phyloP scores from a whole-genome alignment of 2,888 invertebrate genomes.

The Actias luna region DNA sequence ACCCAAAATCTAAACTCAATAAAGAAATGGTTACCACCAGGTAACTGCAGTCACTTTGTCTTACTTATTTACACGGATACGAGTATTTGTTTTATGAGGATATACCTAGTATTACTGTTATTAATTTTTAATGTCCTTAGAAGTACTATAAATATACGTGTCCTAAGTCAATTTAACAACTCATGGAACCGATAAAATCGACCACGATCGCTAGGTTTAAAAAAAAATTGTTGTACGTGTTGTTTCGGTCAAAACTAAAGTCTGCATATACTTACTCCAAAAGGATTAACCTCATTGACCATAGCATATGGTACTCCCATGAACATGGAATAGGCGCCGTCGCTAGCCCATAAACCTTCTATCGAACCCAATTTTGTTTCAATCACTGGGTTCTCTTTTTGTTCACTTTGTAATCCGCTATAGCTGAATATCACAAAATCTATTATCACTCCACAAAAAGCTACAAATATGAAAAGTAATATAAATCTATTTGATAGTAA shows the following conservation, averaged over 20 bases:
- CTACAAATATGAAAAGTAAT: not conserved
- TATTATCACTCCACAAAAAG: not conserved
- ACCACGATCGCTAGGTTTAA: too few relatives aligned
- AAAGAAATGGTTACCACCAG: too few relatives aligned
- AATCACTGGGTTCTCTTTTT: slow-evolving; percentile 15
- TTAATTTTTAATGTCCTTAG: too few relatives aligned
- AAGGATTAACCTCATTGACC: slow-evolving; percentile 38
- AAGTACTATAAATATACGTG: too few relatives aligned
- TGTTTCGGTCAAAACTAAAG: not conserved
- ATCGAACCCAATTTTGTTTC: slow-evolving; percentile 27
- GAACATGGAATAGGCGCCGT: slow-evolving; percentile 41
- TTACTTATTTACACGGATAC: too few relatives aligned
- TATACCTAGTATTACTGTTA: too few relatives aligned
- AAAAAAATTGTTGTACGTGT: not conserved
- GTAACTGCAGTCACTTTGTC: too few relatives aligned
- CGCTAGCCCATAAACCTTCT: slow-evolving; percentile 30
- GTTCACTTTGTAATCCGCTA: not conserved
- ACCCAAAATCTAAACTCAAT: too few relatives aligned
- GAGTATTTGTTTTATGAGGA: too few relatives aligned
- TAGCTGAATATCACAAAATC: not conserved
- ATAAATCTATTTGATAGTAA: not conserved
- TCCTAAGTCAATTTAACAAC: too few relatives aligned
- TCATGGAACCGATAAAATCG: too few relatives aligned
- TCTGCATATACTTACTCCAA: slow-evolving; percentile 20
- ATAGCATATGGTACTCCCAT: slow-evolving; percentile 44